These are phyloP conservation scores for Cryptotis parvus DNA, from an alignment of 2,113 vertebrate genomes.

Conservation along the genomic window DNA sequence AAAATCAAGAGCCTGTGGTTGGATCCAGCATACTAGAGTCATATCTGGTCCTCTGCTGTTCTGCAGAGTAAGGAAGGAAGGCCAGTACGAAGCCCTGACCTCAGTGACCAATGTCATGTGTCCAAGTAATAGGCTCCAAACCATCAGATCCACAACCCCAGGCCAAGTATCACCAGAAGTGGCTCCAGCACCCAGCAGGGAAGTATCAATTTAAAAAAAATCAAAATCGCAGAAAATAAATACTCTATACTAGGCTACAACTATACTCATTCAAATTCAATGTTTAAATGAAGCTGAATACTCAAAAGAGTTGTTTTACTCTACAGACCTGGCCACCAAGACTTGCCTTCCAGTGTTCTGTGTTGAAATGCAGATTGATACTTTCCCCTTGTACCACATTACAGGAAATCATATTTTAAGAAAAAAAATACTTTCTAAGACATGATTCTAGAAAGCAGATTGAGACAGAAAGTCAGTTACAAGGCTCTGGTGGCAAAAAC, in stretches of 20 bases:
- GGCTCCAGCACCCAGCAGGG: no score
- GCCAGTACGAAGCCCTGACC: no score
- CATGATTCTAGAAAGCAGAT: neutral
- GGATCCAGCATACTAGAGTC: neutral
- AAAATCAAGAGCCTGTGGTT: neutral
- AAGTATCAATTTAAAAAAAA: no score
- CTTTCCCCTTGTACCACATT: neutral
- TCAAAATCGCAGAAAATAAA: constrained; percentile 1
- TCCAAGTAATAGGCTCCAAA: no score
- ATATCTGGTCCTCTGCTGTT: neutral
- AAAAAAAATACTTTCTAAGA: neutral
- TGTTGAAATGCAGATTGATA: neutral
- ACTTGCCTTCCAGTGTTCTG: neutral
- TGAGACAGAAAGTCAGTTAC: neutral
- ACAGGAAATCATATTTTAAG: neutral
- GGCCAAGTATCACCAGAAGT: no score
- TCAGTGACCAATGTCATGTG: no score
- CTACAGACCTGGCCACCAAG: neutral
- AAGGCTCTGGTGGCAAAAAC: neutral
- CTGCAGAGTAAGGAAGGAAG: neutral
- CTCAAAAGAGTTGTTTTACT: no score
- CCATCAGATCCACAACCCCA: no score
- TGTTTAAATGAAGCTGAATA: constrained; percentile 2
- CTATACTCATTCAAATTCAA: neutral
- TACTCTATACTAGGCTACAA: neutral